Base-by-base conservation (phyloP, 2,797 vertebrate genomes). In the Galaxias olidus region DNA sequence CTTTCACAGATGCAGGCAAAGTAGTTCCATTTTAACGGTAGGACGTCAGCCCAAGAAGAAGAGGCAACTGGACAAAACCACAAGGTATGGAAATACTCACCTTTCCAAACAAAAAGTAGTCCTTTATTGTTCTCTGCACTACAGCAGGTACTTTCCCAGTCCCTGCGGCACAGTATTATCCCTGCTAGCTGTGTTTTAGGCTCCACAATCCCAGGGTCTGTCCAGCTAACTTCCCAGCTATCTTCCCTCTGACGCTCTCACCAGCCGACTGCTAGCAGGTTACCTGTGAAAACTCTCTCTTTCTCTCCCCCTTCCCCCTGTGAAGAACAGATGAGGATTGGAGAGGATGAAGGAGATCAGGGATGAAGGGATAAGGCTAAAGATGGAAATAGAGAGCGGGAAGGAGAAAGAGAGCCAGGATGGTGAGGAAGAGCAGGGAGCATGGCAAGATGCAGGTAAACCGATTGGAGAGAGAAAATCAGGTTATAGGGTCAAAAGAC, bases 301-400 rank as follows among this genome's bases (percentile, higher is more conserved):
- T 85, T 85, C 79, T 79, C 69, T 80, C 58, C 81, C 84, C 75
- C 85, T 83, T 74, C 80, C 80, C 83, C 74, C 68, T 71, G 69
- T 62, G 75, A 79, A 73, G 81, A 83, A 83, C 86, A 89, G 87
- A 84, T 90, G 81, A 90, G 88, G 91, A 92, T 93, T 92, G 90
- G 81, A 87, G 80, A 70, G 89, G 92, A 92, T 92, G 90, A 92
- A 88, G 89, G 86, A 91, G 90, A 92, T 93, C 89, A 93, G 80
- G 87, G 90, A 90, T 91, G 90, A 91, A 86, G 82, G 84, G 90
- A 92, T 92, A 91, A 92, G 90, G 82, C 82, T 85, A 87, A 85
- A 82, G 90, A 92, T 88, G 87, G 87, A 90, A 90, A 91, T 80
- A 87, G 83, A 88, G 87, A 88, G 76, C 60, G 74, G 50, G 77